These are phyloP conservation scores for Syritta pipiens DNA, from an alignment of 2,888 invertebrate genomes.

Conservation along the genomic window DNA sequence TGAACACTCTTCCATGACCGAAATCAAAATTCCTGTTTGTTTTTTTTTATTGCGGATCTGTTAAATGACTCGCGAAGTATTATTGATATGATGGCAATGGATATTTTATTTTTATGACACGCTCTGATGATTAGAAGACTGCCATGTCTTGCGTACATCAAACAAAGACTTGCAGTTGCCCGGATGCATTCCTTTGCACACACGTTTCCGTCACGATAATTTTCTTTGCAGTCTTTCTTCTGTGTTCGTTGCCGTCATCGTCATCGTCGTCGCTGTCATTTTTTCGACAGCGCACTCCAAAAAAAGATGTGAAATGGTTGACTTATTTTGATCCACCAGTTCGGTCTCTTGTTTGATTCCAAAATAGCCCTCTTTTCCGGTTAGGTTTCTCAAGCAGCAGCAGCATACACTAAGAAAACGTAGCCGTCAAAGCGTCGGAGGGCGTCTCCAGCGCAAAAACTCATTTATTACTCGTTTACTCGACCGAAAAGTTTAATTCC, in stretches of 20 bases:
- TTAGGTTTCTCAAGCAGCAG: constrained; percentile 29
- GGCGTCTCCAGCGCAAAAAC: constrained; percentile 63
- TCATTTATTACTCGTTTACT: constrained; percentile 67
- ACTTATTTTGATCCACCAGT: constrained; percentile 64
- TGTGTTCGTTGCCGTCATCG: neutral
- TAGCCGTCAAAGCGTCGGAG: constrained; percentile 37
- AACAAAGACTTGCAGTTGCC: constrained; percentile 50
- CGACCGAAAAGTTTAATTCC: constrained; percentile 68
- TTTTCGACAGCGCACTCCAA: neutral
- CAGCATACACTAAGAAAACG: too few relatives aligned
- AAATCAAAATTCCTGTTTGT: too few relatives aligned
- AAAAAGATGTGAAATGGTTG: constrained; percentile 57
- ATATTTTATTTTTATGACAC: constrained; percentile 62
- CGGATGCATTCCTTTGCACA: constrained; percentile 22
- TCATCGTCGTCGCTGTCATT: neutral
- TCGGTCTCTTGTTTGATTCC: constrained; percentile 66
- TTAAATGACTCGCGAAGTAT: constrained; percentile 50
- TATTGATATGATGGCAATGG: constrained; percentile 68
- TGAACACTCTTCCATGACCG: too few relatives aligned
- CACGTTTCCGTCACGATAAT: neutral
- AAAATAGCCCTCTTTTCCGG: constrained; percentile 66
- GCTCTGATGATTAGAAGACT: constrained; percentile 53
- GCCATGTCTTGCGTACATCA: constrained; percentile 55
- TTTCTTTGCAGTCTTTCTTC: neutral
- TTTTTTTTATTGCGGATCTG: too few relatives aligned